Conservation (phyloP, 1,140 invertebrate genomes). For the Sipha flava region DNA sequence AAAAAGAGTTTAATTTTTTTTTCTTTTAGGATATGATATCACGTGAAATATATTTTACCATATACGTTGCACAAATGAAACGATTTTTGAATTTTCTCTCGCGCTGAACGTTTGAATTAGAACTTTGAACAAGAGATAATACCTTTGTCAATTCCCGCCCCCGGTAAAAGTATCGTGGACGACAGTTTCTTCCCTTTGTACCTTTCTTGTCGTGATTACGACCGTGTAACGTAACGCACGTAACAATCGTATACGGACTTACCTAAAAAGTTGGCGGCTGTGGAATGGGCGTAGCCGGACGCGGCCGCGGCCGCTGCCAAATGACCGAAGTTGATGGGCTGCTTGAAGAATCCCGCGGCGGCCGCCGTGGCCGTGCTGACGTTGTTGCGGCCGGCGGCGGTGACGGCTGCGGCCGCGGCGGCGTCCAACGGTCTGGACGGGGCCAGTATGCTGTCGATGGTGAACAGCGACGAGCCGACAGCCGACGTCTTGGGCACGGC, state of each 20-base stretch:
- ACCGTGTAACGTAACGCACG: too few relatives aligned
- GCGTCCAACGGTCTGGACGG: slow-evolving; percentile 47
- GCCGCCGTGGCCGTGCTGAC: slow-evolving; percentile 44
- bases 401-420: slow-evolving; percentile 44
- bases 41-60: too few relatives aligned
- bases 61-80: too few relatives aligned
- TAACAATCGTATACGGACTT: slow-evolving; percentile 41
- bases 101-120: too few relatives aligned
- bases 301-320: slow-evolving; percentile 50
- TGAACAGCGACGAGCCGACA: slow-evolving; percentile 47
- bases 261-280: slow-evolving; percentile 66
- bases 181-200: too few relatives aligned
- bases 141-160: too few relatives aligned
- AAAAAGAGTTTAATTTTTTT: too few relatives aligned
- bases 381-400: slow-evolving; percentile 46
- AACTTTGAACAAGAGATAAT: too few relatives aligned
- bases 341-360: slow-evolving; percentile 47
- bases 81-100: too few relatives aligned
- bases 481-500: slow-evolving; percentile 14
- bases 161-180: too few relatives aligned
- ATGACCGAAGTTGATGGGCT: slow-evolving; percentile 47
- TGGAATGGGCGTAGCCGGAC: slow-evolving; percentile 49
- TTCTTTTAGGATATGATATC: too few relatives aligned
- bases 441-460: slow-evolving; percentile 71
- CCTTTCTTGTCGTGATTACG: too few relatives aligned